Evolutionary conservation across 2,113 vertebrate species (phyloP), one percentile per base, ranked within the genome.

Genomic region (Ranitomeya imitator): DNA sequence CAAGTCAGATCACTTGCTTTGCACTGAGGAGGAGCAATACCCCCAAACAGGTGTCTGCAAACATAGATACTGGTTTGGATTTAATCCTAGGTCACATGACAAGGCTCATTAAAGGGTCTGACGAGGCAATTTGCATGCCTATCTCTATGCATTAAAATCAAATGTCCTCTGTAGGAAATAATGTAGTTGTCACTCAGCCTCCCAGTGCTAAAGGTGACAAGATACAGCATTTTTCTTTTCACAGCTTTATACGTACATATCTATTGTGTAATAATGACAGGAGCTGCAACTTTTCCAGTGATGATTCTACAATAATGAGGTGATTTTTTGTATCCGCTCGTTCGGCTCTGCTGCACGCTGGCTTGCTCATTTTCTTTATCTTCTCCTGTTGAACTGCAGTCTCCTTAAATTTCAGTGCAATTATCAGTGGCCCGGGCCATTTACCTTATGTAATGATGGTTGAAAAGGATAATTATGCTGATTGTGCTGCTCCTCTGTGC

Each of bases 371-470:
- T 74, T 60, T 82, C 63, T 80, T 87, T 67, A 57, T 80, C 69
- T 88, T 54, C 74, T 74, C 80, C 80, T 77, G 37, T 88, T 83
- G 80, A 74, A 26, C 57, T 61, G 79, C 79, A 54, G 37, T 80
- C 79, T 65, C 54, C 71, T 83, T 63, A 83, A 77, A 83, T 77
- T 88, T 88, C 80, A 83, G 21, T 63, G 86, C 79, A 83, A 83
- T 88, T 88, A 83, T 45, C 80, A 88, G 79, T 52, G 79, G 69
- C 78, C 57, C 6, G 60, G 80, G 69, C 37, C 69, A 77, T 67
- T 88, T 88, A 88, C 86, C 80, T 77, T 59, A 83, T 54, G 86
- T 83, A 88, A 88, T 88, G 86, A 76, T 83, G 86, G 73, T 77
- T 77, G 86, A 83, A 83, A 88, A 54, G 80, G 86, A 88, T 88